These are phyloP conservation scores for Diorhabda sublineata DNA, from an alignment of 1,140 invertebrate genomes.

Conservation along the genomic window DNA sequence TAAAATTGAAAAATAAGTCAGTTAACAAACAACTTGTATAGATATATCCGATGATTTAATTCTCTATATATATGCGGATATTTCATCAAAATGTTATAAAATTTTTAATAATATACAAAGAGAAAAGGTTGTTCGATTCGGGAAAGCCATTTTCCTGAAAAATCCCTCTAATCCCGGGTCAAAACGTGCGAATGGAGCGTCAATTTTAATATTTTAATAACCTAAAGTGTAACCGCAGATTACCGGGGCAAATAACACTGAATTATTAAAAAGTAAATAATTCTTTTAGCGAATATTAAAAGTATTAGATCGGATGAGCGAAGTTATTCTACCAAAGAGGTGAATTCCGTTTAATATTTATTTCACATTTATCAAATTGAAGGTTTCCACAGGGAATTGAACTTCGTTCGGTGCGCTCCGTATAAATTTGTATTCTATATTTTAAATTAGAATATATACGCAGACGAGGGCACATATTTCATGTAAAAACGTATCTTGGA, in stretches of 20 bases:
- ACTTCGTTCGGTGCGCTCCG: conserved; percentile 36
- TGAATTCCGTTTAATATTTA: conserved; percentile 45
- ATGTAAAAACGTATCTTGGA: conserved; percentile 45
- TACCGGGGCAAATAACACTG: not conserved
- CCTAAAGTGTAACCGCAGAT: not conserved
- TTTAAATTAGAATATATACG: conserved; percentile 49
- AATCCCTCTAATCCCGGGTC: not conserved
- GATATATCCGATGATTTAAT: no score
- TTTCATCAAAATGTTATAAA: no score
- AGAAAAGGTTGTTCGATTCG: no score
- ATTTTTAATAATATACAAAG: no score
- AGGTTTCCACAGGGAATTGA: conserved; percentile 44
- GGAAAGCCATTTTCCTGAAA: not conserved
- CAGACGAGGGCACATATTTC: conserved; percentile 43
- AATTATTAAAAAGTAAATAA: conserved; percentile 3
- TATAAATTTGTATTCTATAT: conserved; percentile 49
- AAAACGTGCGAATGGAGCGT: not conserved
- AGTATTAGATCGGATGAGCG: conserved; percentile 28
- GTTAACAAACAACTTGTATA: no score
- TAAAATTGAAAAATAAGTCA: no score
- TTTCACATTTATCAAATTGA: conserved; percentile 48
- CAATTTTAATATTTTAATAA: conserved; percentile 3
- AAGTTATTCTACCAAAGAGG: conserved; percentile 30
- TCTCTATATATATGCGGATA: no score
- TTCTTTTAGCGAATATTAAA: conserved; percentile 30